These are phyloP conservation scores for Cariama cristata DNA, from an alignment of 2,113 vertebrate genomes.

Conservation along the genomic window DNA sequence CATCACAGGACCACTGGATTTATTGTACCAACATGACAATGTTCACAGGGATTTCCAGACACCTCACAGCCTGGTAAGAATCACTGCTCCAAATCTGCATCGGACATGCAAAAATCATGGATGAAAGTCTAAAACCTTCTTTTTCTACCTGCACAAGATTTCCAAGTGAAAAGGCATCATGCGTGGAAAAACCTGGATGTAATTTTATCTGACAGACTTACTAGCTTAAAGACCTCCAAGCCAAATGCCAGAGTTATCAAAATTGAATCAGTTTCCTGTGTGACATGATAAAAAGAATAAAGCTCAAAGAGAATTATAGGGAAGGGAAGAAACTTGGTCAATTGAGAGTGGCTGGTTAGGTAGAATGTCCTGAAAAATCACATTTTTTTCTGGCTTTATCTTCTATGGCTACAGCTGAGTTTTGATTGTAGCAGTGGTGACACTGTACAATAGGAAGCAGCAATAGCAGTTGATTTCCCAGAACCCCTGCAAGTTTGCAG, in stretches of 20 bases:
- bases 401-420: neutral
- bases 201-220: neutral
- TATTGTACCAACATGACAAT: neutral
- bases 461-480: slow-evolving; percentile 3
- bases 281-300: slow-evolving; percentile 25
- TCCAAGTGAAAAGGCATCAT: neutral
- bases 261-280: neutral
- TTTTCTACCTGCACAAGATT: neutral
- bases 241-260: neutral
- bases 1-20: neutral
- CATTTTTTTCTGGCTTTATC: neutral
- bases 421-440: neutral
- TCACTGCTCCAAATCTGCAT: neutral
- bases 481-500: neutral
- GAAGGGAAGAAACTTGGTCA: neutral
- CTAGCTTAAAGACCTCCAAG: neutral
- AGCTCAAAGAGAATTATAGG: neutral
- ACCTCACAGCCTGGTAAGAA: neutral
- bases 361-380: neutral
- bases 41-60: neutral
- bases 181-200: neutral
- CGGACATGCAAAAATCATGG: neutral
- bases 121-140: neutral
- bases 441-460: neutral
- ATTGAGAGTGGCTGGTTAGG: neutral